phyloP scores from a whole-genome alignment of 2,113 vertebrate species.

The Ibidorhyncha struthersii region DNA sequence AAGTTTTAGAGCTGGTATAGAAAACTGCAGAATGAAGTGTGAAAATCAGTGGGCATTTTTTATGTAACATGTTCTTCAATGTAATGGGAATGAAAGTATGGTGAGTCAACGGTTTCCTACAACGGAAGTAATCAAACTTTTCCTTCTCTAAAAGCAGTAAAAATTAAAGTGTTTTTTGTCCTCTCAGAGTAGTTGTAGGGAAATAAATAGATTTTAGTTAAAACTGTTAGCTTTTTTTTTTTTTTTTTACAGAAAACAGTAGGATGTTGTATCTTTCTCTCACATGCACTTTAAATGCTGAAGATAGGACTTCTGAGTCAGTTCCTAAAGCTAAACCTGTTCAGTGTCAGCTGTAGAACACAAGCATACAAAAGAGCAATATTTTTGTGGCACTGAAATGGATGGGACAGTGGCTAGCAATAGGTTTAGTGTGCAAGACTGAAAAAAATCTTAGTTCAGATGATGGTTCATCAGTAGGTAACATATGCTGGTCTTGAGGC shows the following conservation, averaged over 20 bases:
- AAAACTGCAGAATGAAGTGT: constrained; percentile 21
- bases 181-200: background rate
- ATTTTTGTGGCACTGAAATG: background rate
- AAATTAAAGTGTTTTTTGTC: background rate
- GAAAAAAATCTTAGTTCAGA: background rate
- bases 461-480: background rate
- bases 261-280: background rate
- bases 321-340: background rate
- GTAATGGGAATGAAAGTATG: constrained; percentile 19
- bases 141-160: background rate
- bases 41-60: constrained; percentile 25
- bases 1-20: background rate
- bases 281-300: background rate
- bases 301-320: background rate
- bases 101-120: constrained; percentile 21
- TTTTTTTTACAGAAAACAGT: background rate
- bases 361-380: background rate
- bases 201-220: background rate
- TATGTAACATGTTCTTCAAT: constrained; percentile 14
- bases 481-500: background rate
- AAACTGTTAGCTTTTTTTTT: background rate
- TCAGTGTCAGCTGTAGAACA: background rate
- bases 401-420: rapidly evolving
- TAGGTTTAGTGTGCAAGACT: background rate
- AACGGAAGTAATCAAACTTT: constrained; percentile 1